phyloP scores from a whole-genome alignment of 2,797 vertebrate species.

The Babyrousa celebensis region DNA sequence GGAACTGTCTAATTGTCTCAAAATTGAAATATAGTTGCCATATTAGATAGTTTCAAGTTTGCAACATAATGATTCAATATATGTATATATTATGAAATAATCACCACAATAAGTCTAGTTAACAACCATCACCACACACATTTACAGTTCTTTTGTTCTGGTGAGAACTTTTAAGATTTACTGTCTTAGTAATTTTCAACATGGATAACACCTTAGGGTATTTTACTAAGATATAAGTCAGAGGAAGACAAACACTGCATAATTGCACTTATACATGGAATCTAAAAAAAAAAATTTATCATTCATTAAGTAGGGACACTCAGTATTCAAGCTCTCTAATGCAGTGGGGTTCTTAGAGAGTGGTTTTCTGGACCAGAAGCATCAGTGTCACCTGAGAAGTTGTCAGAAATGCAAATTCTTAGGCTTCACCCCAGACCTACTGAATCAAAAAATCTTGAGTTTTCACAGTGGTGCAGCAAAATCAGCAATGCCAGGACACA shows the following conservation, averaged over 20 bases:
- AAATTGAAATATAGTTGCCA: background rate
- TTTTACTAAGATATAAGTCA: background rate
- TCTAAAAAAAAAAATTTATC: background rate
- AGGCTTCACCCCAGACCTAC: background rate
- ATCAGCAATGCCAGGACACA: no score
- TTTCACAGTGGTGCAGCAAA: no score
- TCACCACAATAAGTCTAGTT: background rate
- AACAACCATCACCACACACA: background rate
- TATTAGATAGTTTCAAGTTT: background rate
- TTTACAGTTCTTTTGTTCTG: background rate
- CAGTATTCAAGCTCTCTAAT: background rate
- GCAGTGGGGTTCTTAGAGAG: background rate
- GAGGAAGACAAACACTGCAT: background rate
- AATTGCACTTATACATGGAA: background rate
- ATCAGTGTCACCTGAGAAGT: background rate
- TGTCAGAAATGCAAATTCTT: constrained; percentile 41
- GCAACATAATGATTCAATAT: background rate
- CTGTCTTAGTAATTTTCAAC: background rate
- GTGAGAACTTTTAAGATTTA: constrained; percentile 12
- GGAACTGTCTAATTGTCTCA: background rate
- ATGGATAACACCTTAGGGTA: background rate
- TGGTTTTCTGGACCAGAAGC: background rate
- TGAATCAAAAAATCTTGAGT: background rate
- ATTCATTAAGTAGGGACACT: background rate
- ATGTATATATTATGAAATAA: background rate